phyloP scores from a whole-genome alignment of 2,888 invertebrate species.

The Amiota communis region DNA sequence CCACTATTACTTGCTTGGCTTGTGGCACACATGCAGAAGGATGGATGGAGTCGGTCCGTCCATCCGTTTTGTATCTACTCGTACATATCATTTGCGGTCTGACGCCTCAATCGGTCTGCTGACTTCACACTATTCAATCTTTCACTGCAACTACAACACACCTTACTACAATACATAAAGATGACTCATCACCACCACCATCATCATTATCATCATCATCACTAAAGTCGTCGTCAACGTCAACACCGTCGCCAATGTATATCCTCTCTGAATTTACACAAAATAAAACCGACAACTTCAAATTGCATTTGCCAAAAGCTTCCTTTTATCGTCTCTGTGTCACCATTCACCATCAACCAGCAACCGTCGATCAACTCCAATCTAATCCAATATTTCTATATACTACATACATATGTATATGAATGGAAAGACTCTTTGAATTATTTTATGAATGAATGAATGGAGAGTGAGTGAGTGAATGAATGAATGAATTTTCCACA shows the following conservation, averaged over 20 bases:
- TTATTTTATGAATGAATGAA: constrained; percentile 23
- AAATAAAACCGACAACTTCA: constrained; percentile 2
- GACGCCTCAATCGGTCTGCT: constrained; percentile 2
- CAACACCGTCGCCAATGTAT: background rate
- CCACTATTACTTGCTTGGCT: no score
- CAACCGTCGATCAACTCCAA: background rate
- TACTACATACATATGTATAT: no score
- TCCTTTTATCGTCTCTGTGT: background rate
- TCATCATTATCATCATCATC: background rate
- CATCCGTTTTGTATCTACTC: no score
- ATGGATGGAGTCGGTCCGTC: no score
- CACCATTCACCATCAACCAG: background rate
- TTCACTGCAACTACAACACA: background rate
- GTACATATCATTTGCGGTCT: constrained; percentile 24
- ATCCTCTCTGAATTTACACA: constrained; percentile 6
- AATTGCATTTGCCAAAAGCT: constrained; percentile 9
- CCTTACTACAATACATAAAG: background rate
- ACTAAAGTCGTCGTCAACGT: background rate
- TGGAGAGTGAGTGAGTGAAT: background rate
- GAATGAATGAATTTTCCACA: background rate
- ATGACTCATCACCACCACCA: constrained; percentile 23
- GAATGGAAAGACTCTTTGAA: constrained; percentile 16
- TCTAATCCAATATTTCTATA: no score
- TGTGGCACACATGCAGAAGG: no score
- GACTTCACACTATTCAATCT: background rate